Evolutionary conservation across 2,888 invertebrate genomes (phyloP), one percentile per base, ranked within the genome.

Genomic region (Polydrusus cervinus): DNA sequence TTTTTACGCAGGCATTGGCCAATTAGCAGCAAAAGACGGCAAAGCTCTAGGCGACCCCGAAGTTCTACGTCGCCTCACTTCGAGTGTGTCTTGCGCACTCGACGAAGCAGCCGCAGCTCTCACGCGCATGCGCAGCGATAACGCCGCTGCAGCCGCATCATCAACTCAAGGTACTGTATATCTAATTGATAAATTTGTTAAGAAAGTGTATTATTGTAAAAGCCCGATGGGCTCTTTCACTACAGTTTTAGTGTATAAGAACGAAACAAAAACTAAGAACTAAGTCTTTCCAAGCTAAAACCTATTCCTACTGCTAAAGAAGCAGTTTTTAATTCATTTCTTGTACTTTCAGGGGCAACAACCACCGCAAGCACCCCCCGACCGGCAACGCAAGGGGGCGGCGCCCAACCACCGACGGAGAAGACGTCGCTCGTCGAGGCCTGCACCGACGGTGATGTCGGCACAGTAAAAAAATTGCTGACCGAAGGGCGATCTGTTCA

Each of bases 41-140:
- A 94, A 94, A 88, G 92, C 94, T 87, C 91, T 95, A 84, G 94
- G 95, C 77, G 96, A 96, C 89, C 95, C 96, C 79, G 96, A 96
- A 88, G 95, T 96, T 83, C 90, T 97, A 81, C 90, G 95, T 82
- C 92, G 95, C 83, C 90, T 96, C 84, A 96, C 96, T 82, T 95
- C 95, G 68, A 95, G 95, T 83, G 88, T 88, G 61, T 87, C 97
- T 83, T 96, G 97, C 89, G 97, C 98, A 80, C 92, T 98, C 85
- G 97, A 98, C 90, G 97, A 98, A 89, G 98, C 98, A 74, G 97
- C 97, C 79, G 97, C 97, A 82, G 97, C 97, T 72, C 91, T 98
- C 80, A 97, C 97, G 81, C 94, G 97, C 87, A 97, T 98, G 97
- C 93, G 97, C 84, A 94, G 94, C 87, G 97, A 97, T 87, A 96